phyloP scores from a whole-genome alignment of 2,113 vertebrate genomes.

The Poecilia latipinna region DNA sequence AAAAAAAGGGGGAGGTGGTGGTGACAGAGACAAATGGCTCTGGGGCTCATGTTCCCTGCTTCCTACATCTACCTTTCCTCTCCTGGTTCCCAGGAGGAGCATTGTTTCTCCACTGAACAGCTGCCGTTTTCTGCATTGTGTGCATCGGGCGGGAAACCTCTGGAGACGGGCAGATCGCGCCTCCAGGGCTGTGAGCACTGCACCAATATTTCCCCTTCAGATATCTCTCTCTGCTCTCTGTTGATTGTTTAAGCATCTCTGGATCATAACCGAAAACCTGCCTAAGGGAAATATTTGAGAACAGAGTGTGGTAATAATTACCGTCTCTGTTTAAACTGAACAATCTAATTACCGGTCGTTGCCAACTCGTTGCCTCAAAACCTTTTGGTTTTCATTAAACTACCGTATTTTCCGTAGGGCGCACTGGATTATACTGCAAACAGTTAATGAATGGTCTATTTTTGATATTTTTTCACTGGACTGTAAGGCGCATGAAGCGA shows the following conservation, averaged over 20 bases:
- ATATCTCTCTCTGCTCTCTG: neutral
- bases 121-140: constrained; percentile 49
- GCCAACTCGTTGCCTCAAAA: no score
- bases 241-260: neutral
- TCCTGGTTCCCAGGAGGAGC: constrained; percentile 34
- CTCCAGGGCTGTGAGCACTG: constrained; percentile 39
- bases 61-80: constrained; percentile 34
- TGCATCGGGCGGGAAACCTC: constrained; percentile 44
- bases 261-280: neutral
- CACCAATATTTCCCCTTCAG: constrained; percentile 39
- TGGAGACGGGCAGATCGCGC: constrained; percentile 35
- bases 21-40: constrained; percentile 71
- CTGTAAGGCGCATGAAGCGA: no score
- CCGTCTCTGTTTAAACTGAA: neutral
- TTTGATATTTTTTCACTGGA: no score
- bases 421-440: no score
- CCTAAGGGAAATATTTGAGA: neutral
- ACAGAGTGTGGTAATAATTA: neutral
- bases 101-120: constrained; percentile 61
- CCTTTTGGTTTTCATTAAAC: no score
- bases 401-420: no score
- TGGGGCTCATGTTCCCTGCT: constrained; percentile 43
- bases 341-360: no score
- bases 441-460: no score
- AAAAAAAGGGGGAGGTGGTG: constrained; percentile 42